Evolutionary conservation across 2,888 invertebrate genomes (phyloP), one percentile per base, ranked within the genome.

Genomic region (Cerastoderma edule): DNA sequence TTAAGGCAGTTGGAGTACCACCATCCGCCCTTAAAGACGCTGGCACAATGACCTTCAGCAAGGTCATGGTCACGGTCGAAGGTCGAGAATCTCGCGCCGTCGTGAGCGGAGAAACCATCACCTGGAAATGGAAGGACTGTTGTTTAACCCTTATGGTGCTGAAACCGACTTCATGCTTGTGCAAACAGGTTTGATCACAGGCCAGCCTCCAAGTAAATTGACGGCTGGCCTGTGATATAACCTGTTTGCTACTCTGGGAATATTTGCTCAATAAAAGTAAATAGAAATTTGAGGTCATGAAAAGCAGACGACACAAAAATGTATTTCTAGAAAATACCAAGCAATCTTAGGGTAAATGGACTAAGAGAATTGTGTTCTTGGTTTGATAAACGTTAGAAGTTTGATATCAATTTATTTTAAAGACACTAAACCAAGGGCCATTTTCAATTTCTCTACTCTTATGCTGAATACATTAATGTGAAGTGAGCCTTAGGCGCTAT

Each of bases 1-100:
- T 53, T 65, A 13, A 80, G 73, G 66, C 83, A 83, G 48, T 79
- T 78, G 22, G 68, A 67, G 39, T 83, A 81, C 83, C 83, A 83
- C 71, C 81, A 83, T 0, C 77, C 83, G 1, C 80, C 80, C 65
- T 83, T 79, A 50, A 73, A 83, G 6, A 4, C 77, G 77, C 2
- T 77, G 75, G 83, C 80, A 64, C 83, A 83, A 2, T 63, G 39
- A 0, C 78, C 77, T 19, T 50, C 48, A 8, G 75, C 67, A 2
- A 39, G 66, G 35, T 84, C 82, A 32, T 80, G 78, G 50, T 84
- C 84, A n/a, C 67, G 54, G 50, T 84, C 84, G 10, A 57, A 16
- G 16, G 84, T 80, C 0, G 82, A 80, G 50, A 84, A 84, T 48
- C 60, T 70, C 68, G 68, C 70, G 13, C 73, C 75, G 39, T 78